Conservation (phyloP, 2,797 vertebrate species). For the Pangasius djambal region DNA sequence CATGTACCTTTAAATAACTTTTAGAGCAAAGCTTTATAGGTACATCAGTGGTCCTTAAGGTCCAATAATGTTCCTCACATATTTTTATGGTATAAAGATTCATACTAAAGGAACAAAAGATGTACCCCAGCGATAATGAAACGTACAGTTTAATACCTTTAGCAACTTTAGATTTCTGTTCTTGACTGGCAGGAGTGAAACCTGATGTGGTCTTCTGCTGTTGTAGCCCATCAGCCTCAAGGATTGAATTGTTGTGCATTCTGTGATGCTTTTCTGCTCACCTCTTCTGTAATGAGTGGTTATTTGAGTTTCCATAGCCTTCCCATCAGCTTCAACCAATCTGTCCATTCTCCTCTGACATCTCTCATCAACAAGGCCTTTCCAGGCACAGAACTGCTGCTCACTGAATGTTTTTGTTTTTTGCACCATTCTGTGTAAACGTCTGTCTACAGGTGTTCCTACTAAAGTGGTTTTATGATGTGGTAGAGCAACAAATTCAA, state of each 20-base stretch:
- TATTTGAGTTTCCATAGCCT: neutral
- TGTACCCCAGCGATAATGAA: neutral
- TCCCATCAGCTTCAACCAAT: neutral
- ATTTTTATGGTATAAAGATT: neutral
- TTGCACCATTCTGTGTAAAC: neutral
- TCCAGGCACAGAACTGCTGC: neutral
- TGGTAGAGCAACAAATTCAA: neutral
- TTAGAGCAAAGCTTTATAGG: neutral
- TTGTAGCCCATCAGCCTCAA: neutral
- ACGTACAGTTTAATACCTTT: neutral
- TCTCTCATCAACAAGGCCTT: neutral
- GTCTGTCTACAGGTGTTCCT: neutral
- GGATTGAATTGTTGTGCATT: neutral
- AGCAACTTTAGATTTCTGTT: neutral
- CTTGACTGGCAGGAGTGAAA: neutral
- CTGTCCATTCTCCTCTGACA: neutral
- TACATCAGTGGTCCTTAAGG: neutral
- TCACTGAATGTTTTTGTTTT: neutral
- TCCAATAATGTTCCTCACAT: neutral
- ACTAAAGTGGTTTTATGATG: neutral
- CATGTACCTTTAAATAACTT: neutral
- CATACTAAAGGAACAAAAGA: neutral
- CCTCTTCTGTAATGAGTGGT: neutral
- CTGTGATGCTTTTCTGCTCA: neutral
- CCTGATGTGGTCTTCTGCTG: neutral